Evolutionary conservation across 2,113 vertebrate genomes (phyloP).

Genomic region (Etia nguti): DNA sequence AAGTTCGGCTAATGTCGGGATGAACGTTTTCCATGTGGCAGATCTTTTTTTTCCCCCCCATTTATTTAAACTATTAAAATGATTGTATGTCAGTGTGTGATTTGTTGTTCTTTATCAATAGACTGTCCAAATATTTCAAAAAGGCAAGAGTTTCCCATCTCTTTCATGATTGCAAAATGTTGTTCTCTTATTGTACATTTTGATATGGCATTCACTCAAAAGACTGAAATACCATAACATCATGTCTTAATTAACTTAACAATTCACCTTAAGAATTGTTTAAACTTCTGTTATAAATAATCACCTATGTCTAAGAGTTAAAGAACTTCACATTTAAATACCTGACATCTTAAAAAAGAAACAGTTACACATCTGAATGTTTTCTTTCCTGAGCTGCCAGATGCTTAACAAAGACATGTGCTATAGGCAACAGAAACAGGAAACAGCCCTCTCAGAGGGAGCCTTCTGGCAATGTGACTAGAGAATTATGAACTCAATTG

Average conservation of each 20-base stretch:
- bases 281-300: not conserved
- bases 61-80: not conserved
- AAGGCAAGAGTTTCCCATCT: not conserved
- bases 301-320: not conserved
- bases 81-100: not conserved
- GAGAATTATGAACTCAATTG: not conserved
- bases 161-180: not conserved
- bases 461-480: not conserved
- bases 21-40: not conserved
- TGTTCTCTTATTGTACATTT: not conserved
- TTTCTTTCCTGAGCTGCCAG: not conserved
- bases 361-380: not conserved
- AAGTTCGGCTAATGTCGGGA: accelerated
- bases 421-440: not conserved
- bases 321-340: not conserved
- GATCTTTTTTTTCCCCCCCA: accelerated
- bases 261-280: accelerated
- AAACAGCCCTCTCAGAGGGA: not conserved
- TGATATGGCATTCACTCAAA: not conserved
- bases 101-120: not conserved
- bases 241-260: too few relatives aligned
- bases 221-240: not conserved
- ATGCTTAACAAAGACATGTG: not conserved
- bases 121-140: not conserved
- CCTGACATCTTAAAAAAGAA: not conserved